A percentile compares a stretch with the other conserved stretches of the same genome.
Evolutionary conservation across 2,797 vertebrate species (phyloP).

Genomic region (Amniataba percoides): DNA sequence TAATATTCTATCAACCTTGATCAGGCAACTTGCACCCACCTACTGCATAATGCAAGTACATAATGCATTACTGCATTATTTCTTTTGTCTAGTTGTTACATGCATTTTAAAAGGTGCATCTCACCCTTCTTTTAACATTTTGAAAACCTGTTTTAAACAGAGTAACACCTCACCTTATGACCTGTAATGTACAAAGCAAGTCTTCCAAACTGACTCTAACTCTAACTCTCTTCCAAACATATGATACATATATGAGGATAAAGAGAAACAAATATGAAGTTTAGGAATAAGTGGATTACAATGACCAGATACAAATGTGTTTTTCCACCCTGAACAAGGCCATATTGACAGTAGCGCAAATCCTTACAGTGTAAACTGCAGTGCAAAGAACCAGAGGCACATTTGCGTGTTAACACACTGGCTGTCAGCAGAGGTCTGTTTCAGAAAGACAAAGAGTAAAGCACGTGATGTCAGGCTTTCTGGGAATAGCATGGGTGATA

Average conservation of each 20-base stretch:
- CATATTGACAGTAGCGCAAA: background rate
- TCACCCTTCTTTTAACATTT: too few species aligned
- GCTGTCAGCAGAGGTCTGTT: background rate
- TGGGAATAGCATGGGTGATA: conserved; percentile 1
- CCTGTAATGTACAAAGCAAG: too few species aligned
- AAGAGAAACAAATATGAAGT: background rate
- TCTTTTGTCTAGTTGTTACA: background rate
- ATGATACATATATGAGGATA: too few species aligned
- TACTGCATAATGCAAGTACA: background rate
- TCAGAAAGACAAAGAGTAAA: background rate
- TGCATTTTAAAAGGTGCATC: background rate
- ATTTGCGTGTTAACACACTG: background rate
- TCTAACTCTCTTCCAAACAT: too few species aligned
- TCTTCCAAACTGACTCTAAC: too few species aligned
- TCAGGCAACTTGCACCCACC: background rate
- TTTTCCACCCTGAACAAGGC: background rate
- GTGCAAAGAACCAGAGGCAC: background rate
- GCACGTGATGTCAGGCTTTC: background rate
- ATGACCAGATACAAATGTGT: background rate
- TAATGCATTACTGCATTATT: background rate
- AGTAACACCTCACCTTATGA: too few species aligned
- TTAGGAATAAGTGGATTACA: background rate
- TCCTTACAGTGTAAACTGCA: background rate
- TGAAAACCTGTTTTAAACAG: too few species aligned
- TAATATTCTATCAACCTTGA: background rate